Evolutionary conservation across 1,140 invertebrate genomes (phyloP).

Genomic region (Micrasema minimum): DNA sequence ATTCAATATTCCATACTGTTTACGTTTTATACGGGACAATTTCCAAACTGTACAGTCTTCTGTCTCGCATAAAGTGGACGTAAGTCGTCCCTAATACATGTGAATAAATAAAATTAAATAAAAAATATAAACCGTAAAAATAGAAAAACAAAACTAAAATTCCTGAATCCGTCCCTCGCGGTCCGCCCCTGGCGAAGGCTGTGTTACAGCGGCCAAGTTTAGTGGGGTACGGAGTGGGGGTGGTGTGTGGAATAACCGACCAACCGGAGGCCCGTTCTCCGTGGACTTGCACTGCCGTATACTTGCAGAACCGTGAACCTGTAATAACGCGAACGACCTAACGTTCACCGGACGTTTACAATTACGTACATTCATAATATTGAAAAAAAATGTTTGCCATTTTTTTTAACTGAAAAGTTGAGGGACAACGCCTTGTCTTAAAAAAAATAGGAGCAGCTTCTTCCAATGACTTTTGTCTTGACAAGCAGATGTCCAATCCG

Average conservation of each 20-base stretch:
- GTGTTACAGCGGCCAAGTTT: constrained; percentile 25
- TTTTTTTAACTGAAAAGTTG: too few relatives aligned
- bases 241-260: constrained; percentile 21
- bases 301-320: constrained; percentile 47
- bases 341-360: constrained; percentile 38
- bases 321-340: constrained; percentile 33
- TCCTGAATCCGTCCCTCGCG: not conserved
- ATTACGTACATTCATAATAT: not conserved
- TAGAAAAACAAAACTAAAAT: constrained; percentile 8
- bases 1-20: too few relatives aligned
- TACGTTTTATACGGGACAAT: too few relatives aligned
- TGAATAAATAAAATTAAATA: too few relatives aligned
- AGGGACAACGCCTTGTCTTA: too few relatives aligned
- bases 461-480: too few relatives aligned
- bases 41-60: too few relatives aligned
- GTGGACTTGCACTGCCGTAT: constrained; percentile 33
- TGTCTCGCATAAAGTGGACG: too few relatives aligned
- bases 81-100: too few relatives aligned
- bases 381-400: too few relatives aligned
- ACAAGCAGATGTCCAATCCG: too few relatives aligned
- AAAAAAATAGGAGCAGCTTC: too few relatives aligned
- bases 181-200: constrained; percentile 12
- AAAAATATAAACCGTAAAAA: not conserved
- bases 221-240: constrained; percentile 29
- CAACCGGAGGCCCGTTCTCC: constrained; percentile 21